phyloP scores from a whole-genome alignment of 2,888 invertebrate species.

The Gymnocheta viridis region DNA sequence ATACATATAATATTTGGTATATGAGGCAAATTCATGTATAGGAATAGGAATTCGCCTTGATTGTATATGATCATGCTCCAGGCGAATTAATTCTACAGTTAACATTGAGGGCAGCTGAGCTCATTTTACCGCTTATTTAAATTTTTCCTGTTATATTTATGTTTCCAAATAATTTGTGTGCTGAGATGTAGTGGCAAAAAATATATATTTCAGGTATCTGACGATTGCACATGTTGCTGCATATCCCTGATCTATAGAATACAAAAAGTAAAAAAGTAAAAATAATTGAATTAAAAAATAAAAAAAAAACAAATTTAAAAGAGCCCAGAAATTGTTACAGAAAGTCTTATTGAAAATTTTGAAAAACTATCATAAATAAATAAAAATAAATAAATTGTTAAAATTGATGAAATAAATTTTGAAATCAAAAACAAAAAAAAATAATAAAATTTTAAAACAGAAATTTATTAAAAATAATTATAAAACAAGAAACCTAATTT shows the following conservation, averaged over 20 bases:
- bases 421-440: constrained; percentile 20
- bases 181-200: no score
- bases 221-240: not conserved
- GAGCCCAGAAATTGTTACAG: not conserved
- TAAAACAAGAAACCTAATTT: constrained; percentile 30
- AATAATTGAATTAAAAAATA: constrained; percentile 18
- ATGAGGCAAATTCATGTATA: no score
- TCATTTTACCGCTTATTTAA: no score
- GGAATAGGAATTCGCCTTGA: no score
- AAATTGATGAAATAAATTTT: constrained; percentile 5
- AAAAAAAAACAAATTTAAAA: not conserved
- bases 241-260: not conserved
- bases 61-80: no score
- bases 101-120: no score
- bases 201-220: no score
- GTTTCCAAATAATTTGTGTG: no score
- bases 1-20: no score
- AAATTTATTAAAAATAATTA: constrained; percentile 18
- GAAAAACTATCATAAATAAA: not conserved
- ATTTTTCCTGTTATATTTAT: no score
- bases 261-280: not conserved
- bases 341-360: not conserved
- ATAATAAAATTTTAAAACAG: constrained; percentile 25
- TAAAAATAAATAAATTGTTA: constrained; percentile 27
- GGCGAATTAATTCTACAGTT: no score